Evolutionary conservation across 2,797 vertebrate genomes (phyloP).

Genomic region (Arnoldichthys spilopterus): DNA sequence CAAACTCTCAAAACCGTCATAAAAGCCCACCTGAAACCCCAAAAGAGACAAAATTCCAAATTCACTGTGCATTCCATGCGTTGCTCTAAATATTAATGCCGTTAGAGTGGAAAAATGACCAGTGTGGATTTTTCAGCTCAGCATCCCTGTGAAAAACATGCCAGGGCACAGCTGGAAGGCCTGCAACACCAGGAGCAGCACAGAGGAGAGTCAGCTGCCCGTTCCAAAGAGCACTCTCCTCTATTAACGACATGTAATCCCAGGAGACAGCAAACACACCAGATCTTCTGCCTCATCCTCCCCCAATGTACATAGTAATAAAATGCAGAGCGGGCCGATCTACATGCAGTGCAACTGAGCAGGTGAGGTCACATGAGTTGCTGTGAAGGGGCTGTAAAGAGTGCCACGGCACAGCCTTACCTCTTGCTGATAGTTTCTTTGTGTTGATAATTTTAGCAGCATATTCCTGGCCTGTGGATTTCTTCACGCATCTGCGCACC

Average conservation of each 20-base stretch:
- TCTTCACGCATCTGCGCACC: constrained; percentile 99
- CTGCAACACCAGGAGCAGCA: constrained; percentile 24
- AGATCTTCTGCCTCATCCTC: constrained; percentile 26
- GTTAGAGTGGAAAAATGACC: background rate
- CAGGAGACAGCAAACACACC: constrained; percentile 21
- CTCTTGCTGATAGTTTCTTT: constrained; percentile 98
- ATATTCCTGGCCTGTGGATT: constrained; percentile 96
- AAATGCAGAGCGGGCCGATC: constrained; percentile 18
- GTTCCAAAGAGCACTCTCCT: constrained; percentile 36
- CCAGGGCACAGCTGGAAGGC: constrained; percentile 13
- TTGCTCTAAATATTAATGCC: background rate
- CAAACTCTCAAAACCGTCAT: background rate
- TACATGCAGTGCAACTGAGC: background rate
- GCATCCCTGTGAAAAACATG: background rate
- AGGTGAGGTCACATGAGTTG: constrained; percentile 19
- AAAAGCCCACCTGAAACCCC: background rate
- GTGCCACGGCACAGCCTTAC: constrained; percentile 72
- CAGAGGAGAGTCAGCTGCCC: constrained; percentile 22
- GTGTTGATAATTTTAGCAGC: constrained; percentile 99
- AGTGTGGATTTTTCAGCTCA: constrained; percentile 4
- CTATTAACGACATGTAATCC: constrained; percentile 37
- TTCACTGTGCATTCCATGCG: background rate
- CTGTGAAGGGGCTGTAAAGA: background rate
- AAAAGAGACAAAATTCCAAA: too few relatives aligned
- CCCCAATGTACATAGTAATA: constrained; percentile 19